These are phyloP conservation scores for Celastrina argiolus DNA, from an alignment of 2,888 invertebrate genomes.

Conservation along the genomic window DNA sequence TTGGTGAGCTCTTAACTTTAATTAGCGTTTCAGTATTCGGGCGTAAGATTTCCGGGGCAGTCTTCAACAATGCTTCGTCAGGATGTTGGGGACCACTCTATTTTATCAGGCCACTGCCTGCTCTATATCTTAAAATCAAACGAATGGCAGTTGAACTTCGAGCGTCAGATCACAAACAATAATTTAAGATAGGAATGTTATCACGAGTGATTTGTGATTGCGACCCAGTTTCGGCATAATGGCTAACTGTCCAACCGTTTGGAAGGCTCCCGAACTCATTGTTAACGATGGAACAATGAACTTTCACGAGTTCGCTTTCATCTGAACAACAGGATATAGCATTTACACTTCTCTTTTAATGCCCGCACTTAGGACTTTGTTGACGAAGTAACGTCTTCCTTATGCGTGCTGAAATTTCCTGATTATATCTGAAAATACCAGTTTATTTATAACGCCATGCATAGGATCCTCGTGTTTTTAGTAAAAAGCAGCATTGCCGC, in stretches of 20 bases:
- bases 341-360: not conserved
- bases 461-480: no score
- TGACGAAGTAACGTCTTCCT: not conserved
- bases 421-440: not conserved
- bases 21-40: no score
- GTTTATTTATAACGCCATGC: no score
- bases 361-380: not conserved
- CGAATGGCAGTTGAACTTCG: not conserved
- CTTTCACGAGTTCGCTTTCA: not conserved
- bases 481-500: no score
- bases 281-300: not conserved
- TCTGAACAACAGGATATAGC: not conserved
- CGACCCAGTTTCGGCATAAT: constrained; percentile 1
- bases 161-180: constrained; percentile 4
- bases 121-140: not conserved
- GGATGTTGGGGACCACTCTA: no score
- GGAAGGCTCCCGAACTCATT: not conserved
- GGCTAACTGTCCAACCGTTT: constrained; percentile 6
- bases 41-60: no score
- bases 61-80: no score
- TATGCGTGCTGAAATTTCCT: not conserved
- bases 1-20: no score
- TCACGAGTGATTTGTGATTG: constrained; percentile 17
- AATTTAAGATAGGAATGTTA: constrained; percentile 7
- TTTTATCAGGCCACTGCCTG: no score